These are phyloP conservation scores for Indri indri DNA, from an alignment of 2,113 vertebrate species.

Conservation along the genomic window DNA sequence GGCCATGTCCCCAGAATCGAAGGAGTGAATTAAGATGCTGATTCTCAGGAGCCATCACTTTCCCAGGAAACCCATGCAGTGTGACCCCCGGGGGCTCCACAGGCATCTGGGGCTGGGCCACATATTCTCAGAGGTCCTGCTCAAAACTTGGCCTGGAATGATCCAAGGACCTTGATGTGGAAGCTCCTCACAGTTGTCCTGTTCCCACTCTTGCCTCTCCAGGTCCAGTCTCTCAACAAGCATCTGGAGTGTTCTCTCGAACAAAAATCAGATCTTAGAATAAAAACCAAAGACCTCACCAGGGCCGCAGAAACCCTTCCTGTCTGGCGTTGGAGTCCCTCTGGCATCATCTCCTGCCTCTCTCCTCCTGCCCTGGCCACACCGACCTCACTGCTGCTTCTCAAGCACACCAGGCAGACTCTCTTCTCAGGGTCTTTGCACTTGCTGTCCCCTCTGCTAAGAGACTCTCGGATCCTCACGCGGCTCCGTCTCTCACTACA, in stretches of 20 bases:
- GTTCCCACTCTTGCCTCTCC: background rate
- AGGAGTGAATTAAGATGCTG: background rate
- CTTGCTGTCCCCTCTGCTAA: background rate
- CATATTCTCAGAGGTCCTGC: background rate
- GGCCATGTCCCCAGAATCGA: background rate
- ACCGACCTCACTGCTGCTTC: background rate
- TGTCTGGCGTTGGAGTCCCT: no score
- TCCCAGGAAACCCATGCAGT: background rate
- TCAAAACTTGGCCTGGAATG: background rate
- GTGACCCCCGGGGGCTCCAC: background rate
- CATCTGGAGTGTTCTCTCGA: background rate
- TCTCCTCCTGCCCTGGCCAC: background rate
- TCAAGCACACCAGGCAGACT: background rate
- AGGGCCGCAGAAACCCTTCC: background rate
- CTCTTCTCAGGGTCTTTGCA: background rate
- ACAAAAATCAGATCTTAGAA: background rate
- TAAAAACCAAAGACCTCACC: background rate
- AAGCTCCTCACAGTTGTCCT: background rate
- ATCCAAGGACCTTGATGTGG: background rate
- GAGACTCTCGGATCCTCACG: background rate
- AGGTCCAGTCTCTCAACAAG: background rate
- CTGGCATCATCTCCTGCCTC: background rate
- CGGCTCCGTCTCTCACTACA: background rate
- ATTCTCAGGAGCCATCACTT: background rate
- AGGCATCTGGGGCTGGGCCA: background rate